Evolutionary conservation across 2,888 invertebrate genomes (phyloP).

Genomic region (Ectobius pallidus): DNA sequence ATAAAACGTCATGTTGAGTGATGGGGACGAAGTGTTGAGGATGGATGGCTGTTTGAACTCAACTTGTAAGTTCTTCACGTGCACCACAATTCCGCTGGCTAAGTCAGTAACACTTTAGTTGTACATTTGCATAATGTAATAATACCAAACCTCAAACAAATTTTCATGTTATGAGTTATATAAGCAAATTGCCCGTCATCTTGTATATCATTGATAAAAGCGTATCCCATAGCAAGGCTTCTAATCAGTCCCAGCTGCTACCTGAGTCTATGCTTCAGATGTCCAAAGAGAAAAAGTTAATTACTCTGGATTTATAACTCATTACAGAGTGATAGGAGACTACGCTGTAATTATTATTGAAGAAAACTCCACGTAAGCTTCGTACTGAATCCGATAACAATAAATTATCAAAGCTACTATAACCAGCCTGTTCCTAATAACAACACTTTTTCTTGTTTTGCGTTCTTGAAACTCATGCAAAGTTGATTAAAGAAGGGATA

Average conservation of each 20-base stretch:
- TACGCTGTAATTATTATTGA: slow-evolving; percentile 34
- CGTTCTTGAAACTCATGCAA: slow-evolving; percentile 23
- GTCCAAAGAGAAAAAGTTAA: slow-evolving; percentile 36
- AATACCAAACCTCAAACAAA: slow-evolving; percentile 38
- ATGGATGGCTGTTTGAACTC: background rate
- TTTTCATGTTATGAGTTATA: slow-evolving; percentile 38
- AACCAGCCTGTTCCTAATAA: background rate
- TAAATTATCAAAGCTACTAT: background rate
- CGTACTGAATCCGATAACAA: slow-evolving; percentile 10
- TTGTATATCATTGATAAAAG: slow-evolving; percentile 36
- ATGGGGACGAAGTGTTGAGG: background rate
- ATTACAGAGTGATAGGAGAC: slow-evolving; percentile 34
- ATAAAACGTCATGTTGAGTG: background rate
- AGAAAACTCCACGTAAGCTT: slow-evolving; percentile 23
- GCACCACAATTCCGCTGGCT: slow-evolving; percentile 5
- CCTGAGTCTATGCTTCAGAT: slow-evolving; percentile 20
- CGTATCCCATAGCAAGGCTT: background rate
- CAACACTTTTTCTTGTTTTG: background rate
- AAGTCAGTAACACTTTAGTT: slow-evolving; percentile 38
- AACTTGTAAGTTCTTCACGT: background rate
- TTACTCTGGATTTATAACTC: slow-evolving; percentile 41
- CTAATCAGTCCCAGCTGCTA: slow-evolving; percentile 11
- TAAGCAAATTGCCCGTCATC: slow-evolving; percentile 38
- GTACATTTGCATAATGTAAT: slow-evolving; percentile 41
- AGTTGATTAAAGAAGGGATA: slow-evolving; percentile 24